These are phyloP conservation scores for Myzus persicae DNA, from an alignment of 1,140 invertebrate genomes.

Conservation along the genomic window DNA sequence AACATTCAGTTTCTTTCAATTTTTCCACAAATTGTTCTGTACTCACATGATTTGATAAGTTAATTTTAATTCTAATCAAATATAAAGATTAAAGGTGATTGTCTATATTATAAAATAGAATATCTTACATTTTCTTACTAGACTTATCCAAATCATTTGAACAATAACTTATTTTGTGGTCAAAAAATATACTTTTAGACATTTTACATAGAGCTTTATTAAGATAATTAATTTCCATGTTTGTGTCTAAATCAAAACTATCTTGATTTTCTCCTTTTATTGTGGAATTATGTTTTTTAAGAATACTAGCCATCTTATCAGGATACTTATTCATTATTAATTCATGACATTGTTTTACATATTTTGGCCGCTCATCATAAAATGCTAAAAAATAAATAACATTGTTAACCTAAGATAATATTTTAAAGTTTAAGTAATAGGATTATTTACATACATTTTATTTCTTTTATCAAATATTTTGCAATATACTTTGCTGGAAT, in stretches of 20 bases:
- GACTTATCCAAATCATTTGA: constrained; percentile 16
- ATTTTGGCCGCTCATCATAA: constrained; percentile 26
- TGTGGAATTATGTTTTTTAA: constrained; percentile 1
- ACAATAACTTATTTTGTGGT: constrained; percentile 32
- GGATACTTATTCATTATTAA: constrained; percentile 23
- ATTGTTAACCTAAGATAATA: not conserved
- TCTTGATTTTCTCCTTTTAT: not conserved
- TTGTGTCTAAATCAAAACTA: not conserved
- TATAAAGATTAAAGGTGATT: not conserved
- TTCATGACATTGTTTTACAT: constrained; percentile 31
- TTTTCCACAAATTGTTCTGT: constrained; percentile 36
- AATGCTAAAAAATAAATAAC: constrained; percentile 22
- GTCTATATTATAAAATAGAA: not conserved
- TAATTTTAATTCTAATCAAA: not conserved
- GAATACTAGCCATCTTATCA: not conserved
- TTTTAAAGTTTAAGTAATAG: not conserved
- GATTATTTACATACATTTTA: constrained; percentile 17
- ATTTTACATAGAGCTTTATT: constrained; percentile 42
- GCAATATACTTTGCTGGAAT: constrained; percentile 27
- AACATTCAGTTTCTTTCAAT: constrained; percentile 48
- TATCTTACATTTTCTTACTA: constrained; percentile 45
- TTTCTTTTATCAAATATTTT: constrained; percentile 27
- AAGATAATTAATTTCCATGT: not conserved
- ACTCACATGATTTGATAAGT: constrained; percentile 9
- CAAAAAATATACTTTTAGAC: constrained; percentile 34